Conservation (phyloP, 2,797 vertebrate genomes). For the Vultur gryphus region DNA sequence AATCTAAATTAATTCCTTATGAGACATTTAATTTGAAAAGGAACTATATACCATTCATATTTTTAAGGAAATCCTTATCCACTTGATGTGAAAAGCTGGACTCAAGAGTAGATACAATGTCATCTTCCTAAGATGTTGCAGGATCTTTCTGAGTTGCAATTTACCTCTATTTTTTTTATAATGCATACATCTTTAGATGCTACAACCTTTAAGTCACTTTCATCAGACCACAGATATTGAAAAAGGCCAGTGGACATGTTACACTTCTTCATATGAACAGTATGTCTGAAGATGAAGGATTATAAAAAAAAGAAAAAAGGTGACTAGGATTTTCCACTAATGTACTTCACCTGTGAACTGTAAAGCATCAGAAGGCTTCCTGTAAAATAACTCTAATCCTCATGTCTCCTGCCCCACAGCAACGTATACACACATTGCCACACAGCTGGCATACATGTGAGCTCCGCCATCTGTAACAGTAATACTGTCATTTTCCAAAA, state of each 20-base stretch:
- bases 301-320: accelerated
- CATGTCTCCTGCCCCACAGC: background rate
- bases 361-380: background rate
- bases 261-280: background rate
- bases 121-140: background rate
- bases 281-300: background rate
- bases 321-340: background rate
- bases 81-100: background rate
- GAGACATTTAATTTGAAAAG: constrained; percentile 1
- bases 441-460: background rate
- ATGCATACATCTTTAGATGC: background rate
- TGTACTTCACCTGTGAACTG: background rate
- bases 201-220: constrained; percentile 12
- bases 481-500: background rate
- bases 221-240: background rate
- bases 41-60: background rate
- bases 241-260: background rate
- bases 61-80: background rate
- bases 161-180: background rate
- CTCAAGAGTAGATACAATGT: background rate
- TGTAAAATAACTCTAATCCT: background rate
- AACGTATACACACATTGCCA: background rate
- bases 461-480: background rate
- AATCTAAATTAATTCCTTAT: constrained; percentile 39
- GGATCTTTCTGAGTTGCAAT: background rate